Percentiles rank a stretch among this genome's conserved stretches.
phyloP scores from a whole-genome alignment of 2,888 invertebrate genomes.

The Cataglyphis cursor region DNA sequence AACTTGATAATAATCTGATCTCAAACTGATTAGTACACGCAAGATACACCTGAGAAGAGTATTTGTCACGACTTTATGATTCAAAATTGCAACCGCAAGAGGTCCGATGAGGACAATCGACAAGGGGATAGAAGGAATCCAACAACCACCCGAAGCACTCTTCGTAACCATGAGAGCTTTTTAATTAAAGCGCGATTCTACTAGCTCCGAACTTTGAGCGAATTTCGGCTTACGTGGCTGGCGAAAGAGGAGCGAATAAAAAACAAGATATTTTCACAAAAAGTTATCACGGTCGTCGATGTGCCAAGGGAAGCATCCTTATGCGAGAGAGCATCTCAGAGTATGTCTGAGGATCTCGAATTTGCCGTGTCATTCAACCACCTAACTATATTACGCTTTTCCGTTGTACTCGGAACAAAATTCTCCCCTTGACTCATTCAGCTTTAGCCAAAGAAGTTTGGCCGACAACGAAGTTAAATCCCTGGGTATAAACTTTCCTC shows the following conservation, averaged over 20 bases:
- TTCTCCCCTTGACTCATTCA: conserved; percentile 23
- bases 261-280: conserved; percentile 41
- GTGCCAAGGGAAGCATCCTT: conserved; percentile 44
- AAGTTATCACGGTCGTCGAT: conserved; percentile 37
- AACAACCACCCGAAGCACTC: conserved; percentile 24
- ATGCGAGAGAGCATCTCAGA: conserved; percentile 47
- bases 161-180: conserved; percentile 36
- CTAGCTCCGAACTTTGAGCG: not conserved
- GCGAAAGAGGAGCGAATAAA: not conserved
- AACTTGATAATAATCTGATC: not conserved
- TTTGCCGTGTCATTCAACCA: conserved; percentile 62
- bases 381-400: conserved; percentile 63
- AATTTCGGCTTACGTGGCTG: conserved; percentile 33
- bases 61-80: conserved; percentile 5
- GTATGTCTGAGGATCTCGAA: conserved; percentile 51
- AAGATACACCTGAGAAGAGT: conserved; percentile 22
- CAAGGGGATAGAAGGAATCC: not conserved
- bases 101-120: conserved; percentile 29
- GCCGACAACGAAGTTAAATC: not conserved
- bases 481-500: conserved; percentile 8
- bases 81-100: conserved; percentile 34
- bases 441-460: not conserved
- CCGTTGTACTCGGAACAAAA: conserved; percentile 59
- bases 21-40: conserved; percentile 31
- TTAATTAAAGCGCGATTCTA: conserved; percentile 44